These are phyloP conservation scores for Okapia johnstoni DNA, from an alignment of 2,113 vertebrate genomes.

Conservation along the genomic window DNA sequence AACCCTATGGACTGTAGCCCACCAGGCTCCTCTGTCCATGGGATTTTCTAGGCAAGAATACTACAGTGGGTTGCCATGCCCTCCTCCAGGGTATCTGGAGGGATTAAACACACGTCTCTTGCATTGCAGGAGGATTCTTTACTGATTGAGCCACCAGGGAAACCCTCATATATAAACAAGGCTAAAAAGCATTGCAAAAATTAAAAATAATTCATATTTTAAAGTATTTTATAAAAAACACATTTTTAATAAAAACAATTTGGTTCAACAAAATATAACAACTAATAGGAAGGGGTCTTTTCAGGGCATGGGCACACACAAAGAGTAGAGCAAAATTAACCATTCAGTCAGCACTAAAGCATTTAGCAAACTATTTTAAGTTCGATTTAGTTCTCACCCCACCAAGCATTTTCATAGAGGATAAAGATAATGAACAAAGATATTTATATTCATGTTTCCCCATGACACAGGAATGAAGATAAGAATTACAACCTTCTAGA, in stretches of 20 bases:
- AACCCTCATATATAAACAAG: neutral
- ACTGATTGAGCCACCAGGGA: neutral
- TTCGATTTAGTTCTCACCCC: neutral
- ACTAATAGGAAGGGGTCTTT: neutral
- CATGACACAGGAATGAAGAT: neutral
- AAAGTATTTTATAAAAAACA: neutral
- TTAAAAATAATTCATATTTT: constrained; percentile 29
- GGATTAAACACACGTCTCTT: neutral
- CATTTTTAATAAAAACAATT: neutral
- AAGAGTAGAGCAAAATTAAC: neutral
- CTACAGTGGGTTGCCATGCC: neutral
- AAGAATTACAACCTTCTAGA: neutral
- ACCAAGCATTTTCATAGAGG: neutral
- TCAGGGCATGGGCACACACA: neutral
- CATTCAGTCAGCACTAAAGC: neutral
- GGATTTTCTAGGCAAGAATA: neutral
- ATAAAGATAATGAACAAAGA: neutral
- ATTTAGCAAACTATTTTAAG: neutral
- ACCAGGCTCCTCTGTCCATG: neutral
- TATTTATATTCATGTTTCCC: neutral
- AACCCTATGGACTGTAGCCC: neutral
- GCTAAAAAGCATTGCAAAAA: neutral
- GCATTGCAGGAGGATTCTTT: neutral
- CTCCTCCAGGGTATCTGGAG: neutral
- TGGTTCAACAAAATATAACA: constrained; percentile 11